Conservation (phyloP, 1,140 invertebrate species). For the Zophobas atratus region DNA sequence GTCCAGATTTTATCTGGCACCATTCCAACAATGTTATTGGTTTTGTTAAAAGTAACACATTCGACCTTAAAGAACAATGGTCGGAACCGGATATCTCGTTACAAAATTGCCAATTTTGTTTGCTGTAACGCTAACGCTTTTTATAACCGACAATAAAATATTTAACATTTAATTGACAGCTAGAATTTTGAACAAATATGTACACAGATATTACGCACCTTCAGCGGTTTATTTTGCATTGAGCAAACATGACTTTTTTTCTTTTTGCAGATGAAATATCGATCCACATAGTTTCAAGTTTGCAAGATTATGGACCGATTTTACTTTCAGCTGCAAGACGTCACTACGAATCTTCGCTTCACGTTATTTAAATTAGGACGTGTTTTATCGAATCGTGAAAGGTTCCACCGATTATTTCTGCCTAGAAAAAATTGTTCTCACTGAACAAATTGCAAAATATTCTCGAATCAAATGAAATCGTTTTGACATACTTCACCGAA, state of each 20-base stretch:
- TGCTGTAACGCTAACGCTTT: too few species aligned
- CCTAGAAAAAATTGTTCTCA: conserved; percentile 12
- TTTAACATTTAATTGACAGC: too few species aligned
- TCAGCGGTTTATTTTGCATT: too few species aligned
- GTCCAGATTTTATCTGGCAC: conserved; percentile 32
- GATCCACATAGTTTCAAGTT: neutral
- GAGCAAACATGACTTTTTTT: too few species aligned
- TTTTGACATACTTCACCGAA: neutral
- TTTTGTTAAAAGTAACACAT: neutral
- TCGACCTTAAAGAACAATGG: conserved; percentile 12
- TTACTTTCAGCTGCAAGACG: neutral
- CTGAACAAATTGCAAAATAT: conserved; percentile 10
- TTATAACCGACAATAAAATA: too few species aligned
- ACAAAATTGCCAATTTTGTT: neutral
- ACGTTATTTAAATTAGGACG: conserved; percentile 32
- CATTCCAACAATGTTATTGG: neutral
- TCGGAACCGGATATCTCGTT: neutral
- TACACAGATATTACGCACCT: too few species aligned
- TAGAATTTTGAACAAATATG: too few species aligned
- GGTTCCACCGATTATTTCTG: conserved; percentile 19
- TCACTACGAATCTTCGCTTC: neutral
- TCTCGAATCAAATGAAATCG: neutral
- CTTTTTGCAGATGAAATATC: too few species aligned
- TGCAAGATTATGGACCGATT: neutral
- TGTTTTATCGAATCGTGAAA: conserved; percentile 37